A percentile compares a stretch with the other conserved stretches of the same genome.
Conservation (phyloP, 1,140 invertebrate genomes). For the Asobara japonica region DNA sequence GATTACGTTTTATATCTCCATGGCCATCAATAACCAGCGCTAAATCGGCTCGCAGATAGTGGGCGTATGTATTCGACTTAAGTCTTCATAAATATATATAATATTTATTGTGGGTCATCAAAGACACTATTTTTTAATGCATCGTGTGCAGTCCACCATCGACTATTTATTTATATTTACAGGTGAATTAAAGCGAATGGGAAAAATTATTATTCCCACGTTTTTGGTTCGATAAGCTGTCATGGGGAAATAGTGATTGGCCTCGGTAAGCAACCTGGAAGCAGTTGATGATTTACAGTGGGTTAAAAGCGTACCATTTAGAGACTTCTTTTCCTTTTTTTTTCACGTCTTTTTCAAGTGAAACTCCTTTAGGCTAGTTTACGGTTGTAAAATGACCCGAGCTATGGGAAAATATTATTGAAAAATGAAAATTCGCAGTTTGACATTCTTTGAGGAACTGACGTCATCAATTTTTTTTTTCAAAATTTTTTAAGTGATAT, state of each 20-base stretch:
- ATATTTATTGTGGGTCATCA: conserved; percentile 39
- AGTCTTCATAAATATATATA: not conserved
- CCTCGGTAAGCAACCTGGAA: conserved; percentile 17
- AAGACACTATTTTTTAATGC: conserved; percentile 22
- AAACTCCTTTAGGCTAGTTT: no score
- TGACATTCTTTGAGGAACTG: no score
- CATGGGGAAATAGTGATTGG: not conserved
- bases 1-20: conserved; percentile 33
- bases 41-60: not conserved
- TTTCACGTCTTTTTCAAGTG: no score
- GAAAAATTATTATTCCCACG: conserved; percentile 29
- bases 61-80: not conserved
- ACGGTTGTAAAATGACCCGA: no score
- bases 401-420: no score
- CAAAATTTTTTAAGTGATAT: no score
- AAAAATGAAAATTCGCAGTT: no score
- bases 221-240: conserved; percentile 17
- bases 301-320: conserved; percentile 26
- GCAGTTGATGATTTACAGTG: conserved; percentile 20
- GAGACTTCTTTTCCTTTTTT: no score
- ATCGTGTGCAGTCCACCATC: conserved; percentile 22
- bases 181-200: not conserved
- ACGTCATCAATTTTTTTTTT: no score
- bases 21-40: not conserved
- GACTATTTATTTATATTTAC: not conserved